Evolutionary conservation across 1,140 invertebrate genomes (phyloP).

Genomic region (Phocides pigmalion): DNA sequence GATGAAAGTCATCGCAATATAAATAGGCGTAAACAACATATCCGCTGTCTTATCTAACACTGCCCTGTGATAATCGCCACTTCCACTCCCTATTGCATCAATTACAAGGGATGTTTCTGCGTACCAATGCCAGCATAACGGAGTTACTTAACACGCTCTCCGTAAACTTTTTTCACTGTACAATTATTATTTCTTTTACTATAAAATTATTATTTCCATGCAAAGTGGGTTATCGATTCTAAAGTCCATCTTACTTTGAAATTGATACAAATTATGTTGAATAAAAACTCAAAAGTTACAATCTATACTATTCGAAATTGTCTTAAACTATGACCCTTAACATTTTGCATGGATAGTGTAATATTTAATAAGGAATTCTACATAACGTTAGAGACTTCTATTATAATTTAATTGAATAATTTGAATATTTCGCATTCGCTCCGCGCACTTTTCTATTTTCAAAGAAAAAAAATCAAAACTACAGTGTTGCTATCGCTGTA

Average conservation of each 20-base stretch:
- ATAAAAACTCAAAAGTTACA: constrained; percentile 8
- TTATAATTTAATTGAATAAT: background rate
- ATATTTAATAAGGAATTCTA: background rate
- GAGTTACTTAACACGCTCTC: constrained; percentile 31
- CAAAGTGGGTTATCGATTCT: constrained; percentile 75
- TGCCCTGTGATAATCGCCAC: background rate
- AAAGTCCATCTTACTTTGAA: constrained; percentile 57
- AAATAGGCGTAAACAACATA: constrained; percentile 79
- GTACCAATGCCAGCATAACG: background rate
- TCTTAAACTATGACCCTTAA: background rate
- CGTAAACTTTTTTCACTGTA: no score
- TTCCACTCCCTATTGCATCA: background rate
- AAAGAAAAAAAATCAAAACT: background rate
- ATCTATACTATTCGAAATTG: constrained; percentile 3
- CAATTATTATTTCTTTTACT: no score
- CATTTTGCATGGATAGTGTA: background rate
- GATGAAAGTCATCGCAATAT: constrained; percentile 80
- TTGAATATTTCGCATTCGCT: background rate
- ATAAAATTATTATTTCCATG: no score
- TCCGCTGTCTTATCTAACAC: constrained; percentile 35
- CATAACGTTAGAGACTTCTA: background rate
- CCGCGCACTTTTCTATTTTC: background rate
- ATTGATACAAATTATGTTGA: constrained; percentile 31
- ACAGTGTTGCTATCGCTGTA: background rate
- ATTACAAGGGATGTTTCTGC: background rate